Base-by-base conservation (phyloP, 2,113 vertebrate species). In the Pteruthius melanotis region DNA sequence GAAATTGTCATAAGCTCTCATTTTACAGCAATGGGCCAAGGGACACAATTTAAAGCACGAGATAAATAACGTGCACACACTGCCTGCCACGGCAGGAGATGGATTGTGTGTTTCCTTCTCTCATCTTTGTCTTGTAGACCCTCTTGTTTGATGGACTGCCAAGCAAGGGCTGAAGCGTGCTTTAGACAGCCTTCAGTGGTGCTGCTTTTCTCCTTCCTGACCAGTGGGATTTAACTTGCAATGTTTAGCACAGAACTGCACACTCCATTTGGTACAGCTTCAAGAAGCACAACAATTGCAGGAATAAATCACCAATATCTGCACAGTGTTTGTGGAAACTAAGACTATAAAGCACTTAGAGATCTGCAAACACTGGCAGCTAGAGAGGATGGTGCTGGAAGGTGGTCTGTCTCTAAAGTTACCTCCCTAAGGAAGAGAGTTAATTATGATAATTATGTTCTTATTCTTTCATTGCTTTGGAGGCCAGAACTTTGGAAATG, bases 201-300 rank as follows among this genome's bases (percentile, higher is more conserved):
- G 2, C 8, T 60, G 27, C 64, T 86, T 64, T 44, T 12, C 56
- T 68, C 28, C 30, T 80, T 74, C 30, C 69, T 91, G 71, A 75
- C 83, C 85, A 64, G 39, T 40, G 91, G 74, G 78, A 90, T 94
- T 94, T 87, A 64, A 89, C 70, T 92, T 49, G 9, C 78, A 78
- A 26, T 66, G 47, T 76, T 89, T 82, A 90, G 56, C 66, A 42
- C 61, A 66, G 74, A 93, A 47, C 57, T 64, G 30, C 65, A 80
- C 69, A 23, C 74, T 93, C 53, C 26, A 56, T 79, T 94, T 90
- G 47, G 71, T 93, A 63, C 53, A 68, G 64, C 53, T 94, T 95
- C 93, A 95, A 69, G 35, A 96, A 96, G 71, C 79, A 70, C n/a
- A 61, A 42, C 95, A 97, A 97, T 97, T 97, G 87, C 66, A 86